These are phyloP conservation scores for Meriones unguiculatus DNA, from an alignment of 2,113 vertebrate genomes.

Conservation along the genomic window DNA sequence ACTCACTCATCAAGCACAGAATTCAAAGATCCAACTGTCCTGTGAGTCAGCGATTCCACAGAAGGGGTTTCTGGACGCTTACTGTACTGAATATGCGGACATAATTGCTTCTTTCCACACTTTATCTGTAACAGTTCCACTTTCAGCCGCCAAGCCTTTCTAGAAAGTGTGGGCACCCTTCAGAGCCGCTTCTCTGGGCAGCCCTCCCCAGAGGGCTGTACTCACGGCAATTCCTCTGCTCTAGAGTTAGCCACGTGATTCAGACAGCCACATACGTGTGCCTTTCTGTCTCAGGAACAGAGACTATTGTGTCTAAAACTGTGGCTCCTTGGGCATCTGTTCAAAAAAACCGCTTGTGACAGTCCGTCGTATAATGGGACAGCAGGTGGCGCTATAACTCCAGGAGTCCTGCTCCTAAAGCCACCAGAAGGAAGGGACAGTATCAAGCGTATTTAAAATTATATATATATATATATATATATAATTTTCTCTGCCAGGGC, in stretches of 20 bases:
- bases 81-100: background rate
- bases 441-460: slow-evolving; percentile 55
- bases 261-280: accelerated
- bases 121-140: background rate
- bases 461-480: background rate
- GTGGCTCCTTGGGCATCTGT: background rate
- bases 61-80: background rate
- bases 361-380: background rate
- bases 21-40: background rate
- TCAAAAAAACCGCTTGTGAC: background rate
- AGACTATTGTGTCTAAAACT: background rate
- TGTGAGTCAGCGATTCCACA: accelerated
- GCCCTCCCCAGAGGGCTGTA: background rate
- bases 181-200: background rate
- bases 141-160: background rate
- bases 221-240: background rate
- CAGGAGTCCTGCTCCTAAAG: slow-evolving; percentile 58
- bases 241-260: background rate
- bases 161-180: background rate
- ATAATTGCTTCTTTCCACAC: background rate
- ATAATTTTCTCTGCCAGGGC: slow-evolving; percentile 1
- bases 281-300: background rate
- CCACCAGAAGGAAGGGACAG: background rate
- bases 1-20: background rate
- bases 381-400: slow-evolving; percentile 86